phyloP scores from a whole-genome alignment of 2,888 invertebrate species.

The Philaethria dido region DNA sequence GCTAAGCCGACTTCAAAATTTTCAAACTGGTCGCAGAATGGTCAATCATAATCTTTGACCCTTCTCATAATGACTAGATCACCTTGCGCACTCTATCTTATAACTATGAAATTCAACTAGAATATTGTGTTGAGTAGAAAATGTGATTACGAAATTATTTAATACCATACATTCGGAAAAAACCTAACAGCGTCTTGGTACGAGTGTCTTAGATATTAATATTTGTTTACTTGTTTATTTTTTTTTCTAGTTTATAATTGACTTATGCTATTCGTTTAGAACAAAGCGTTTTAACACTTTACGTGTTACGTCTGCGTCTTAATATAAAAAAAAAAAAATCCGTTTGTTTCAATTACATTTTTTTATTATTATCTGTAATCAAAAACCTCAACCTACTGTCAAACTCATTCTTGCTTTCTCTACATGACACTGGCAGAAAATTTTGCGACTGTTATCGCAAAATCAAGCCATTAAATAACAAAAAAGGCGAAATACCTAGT shows the following conservation, averaged over 20 bases:
- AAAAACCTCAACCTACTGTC: too few species aligned
- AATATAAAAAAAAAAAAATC: background rate
- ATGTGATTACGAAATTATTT: constrained; percentile 56
- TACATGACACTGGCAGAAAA: too few species aligned
- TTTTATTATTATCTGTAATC: constrained; percentile 3
- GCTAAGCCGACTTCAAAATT: constrained; percentile 24
- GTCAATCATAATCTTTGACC: constrained; percentile 30
- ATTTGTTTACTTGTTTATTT: constrained; percentile 53
- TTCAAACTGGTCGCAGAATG: constrained; percentile 27
- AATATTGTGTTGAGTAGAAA: constrained; percentile 47
- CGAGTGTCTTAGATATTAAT: constrained; percentile 78
- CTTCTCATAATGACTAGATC: constrained; percentile 31
- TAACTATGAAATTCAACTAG: constrained; percentile 13
- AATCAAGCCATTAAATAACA: too few species aligned
- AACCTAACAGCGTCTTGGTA: constrained; percentile 83
- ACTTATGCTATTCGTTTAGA: constrained; percentile 59
- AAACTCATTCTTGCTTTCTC: too few species aligned
- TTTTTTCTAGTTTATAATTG: constrained; percentile 55
- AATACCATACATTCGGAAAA: constrained; percentile 54
- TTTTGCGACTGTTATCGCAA: too few species aligned
- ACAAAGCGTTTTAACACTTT: constrained; percentile 1
- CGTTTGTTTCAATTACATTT: background rate
- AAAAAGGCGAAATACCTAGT: too few species aligned
- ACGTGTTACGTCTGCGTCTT: background rate
- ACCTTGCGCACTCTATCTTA: constrained; percentile 31